Conservation (phyloP, 2,888 invertebrate species). For the Orthosia incerta region DNA sequence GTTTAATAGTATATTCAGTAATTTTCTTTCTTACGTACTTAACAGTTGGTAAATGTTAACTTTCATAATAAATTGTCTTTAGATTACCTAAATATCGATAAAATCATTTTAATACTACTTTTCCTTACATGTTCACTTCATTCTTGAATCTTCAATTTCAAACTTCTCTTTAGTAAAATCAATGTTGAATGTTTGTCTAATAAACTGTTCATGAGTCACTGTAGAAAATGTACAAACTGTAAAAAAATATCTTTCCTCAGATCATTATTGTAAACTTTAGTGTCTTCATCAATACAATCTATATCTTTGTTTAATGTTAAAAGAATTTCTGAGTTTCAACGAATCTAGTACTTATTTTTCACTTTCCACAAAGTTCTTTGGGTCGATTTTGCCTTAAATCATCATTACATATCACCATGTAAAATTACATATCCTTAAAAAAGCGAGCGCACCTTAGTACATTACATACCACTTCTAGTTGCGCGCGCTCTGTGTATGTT, state of each 20-base stretch:
- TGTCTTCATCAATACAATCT: conserved; percentile 17
- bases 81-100: conserved; percentile 6
- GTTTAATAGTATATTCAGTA: not conserved
- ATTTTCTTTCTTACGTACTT: conserved; percentile 10
- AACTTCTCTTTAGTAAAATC: conserved; percentile 3
- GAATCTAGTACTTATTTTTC: conserved; percentile 6
- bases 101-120: conserved; percentile 9
- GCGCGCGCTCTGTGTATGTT: no score
- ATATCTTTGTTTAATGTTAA: conserved; percentile 5
- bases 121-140: conserved; percentile 15
- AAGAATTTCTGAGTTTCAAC: conserved; percentile 36
- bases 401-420: no score
- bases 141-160: not conserved
- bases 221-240: conserved; percentile 43
- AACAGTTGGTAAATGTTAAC: conserved; percentile 6
- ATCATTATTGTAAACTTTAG: conserved; percentile 19
- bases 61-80: conserved; percentile 9
- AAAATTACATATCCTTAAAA: no score
- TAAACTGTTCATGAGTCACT: not conserved
- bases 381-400: no score
- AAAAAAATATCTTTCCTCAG: conserved; percentile 20
- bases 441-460: no score
- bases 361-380: no score
- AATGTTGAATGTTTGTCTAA: conserved; percentile 4
- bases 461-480: no score